These are phyloP conservation scores for Melanostigma gelatinosum DNA, from an alignment of 2,113 vertebrate species.

Conservation along the genomic window DNA sequence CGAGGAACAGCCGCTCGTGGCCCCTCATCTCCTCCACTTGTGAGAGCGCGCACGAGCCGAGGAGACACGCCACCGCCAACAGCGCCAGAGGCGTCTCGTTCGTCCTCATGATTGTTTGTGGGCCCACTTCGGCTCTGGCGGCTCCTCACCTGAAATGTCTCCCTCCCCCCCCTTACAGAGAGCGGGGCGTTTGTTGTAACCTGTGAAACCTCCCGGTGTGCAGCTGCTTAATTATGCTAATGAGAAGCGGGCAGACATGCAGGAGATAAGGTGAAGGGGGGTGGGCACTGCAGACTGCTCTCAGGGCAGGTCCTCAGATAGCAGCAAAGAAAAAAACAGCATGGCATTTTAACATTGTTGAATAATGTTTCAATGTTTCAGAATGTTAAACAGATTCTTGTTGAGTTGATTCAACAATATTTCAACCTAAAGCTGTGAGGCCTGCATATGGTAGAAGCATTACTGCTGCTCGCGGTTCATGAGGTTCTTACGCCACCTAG, in stretches of 20 bases:
- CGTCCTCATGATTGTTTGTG: neutral
- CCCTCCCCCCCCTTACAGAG: neutral
- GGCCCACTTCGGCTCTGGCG: neutral
- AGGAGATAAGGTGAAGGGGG: constrained; percentile 20
- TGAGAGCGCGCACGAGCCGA: neutral
- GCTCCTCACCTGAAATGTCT: neutral
- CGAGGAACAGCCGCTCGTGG: constrained; percentile 78
- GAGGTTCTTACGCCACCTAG: neutral
- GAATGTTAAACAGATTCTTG: too few relatives aligned
- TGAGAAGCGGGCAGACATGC: constrained; percentile 9
- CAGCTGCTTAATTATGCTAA: constrained; percentile 42
- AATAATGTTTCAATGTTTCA: neutral
- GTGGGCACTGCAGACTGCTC: neutral
- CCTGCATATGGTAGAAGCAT: neutral
- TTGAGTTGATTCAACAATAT: neutral
- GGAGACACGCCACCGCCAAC: constrained; percentile 1
- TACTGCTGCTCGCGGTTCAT: neutral
- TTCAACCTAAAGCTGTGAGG: neutral
- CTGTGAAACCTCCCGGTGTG: constrained; percentile 14
- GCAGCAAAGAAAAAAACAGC: neutral
- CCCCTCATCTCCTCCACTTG: constrained; percentile 43
- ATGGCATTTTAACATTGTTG: neutral
- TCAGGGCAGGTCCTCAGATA: neutral
- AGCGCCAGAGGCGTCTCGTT: constrained; percentile 1
- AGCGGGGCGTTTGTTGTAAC: neutral